Percentiles rank a stretch among this genome's conserved stretches.
phyloP scores from a whole-genome alignment of 2,113 vertebrate species.

The Campylorhamphus procurvoides region DNA sequence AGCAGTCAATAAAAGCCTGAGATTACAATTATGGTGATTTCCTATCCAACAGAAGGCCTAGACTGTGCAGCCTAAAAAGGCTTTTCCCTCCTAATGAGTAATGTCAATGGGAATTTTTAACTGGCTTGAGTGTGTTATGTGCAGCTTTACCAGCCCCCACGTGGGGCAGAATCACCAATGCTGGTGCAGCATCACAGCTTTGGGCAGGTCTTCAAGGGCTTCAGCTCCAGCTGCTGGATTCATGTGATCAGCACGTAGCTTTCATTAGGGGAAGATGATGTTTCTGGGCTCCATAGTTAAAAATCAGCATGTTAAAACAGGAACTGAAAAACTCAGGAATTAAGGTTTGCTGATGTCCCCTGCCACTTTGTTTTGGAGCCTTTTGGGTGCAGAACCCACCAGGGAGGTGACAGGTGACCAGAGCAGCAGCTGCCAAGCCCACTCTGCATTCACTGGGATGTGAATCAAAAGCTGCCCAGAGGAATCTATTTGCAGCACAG shows the following conservation, averaged over 20 bases:
- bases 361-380: background rate
- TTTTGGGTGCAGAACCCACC: background rate
- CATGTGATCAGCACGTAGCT: background rate
- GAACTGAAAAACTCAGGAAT: background rate
- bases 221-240: background rate
- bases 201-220: background rate
- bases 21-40: background rate
- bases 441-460: background rate
- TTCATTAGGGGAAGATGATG: background rate
- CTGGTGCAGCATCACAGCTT: background rate
- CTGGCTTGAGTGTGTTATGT: background rate
- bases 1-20: conserved; percentile 17
- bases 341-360: background rate
- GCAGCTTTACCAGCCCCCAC: background rate
- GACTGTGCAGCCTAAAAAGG: background rate
- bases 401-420: background rate
- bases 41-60: background rate
- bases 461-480: background rate
- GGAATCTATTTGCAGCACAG: background rate
- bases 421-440: background rate
- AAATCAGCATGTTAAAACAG: background rate
- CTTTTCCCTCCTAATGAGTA: background rate
- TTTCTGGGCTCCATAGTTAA: background rate
- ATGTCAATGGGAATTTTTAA: background rate
- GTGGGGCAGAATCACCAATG: background rate